Percentiles rank a stretch among this genome's conserved stretches.
Conservation (phyloP, 2,797 vertebrate genomes). For the Sebastes hubbsi region DNA sequence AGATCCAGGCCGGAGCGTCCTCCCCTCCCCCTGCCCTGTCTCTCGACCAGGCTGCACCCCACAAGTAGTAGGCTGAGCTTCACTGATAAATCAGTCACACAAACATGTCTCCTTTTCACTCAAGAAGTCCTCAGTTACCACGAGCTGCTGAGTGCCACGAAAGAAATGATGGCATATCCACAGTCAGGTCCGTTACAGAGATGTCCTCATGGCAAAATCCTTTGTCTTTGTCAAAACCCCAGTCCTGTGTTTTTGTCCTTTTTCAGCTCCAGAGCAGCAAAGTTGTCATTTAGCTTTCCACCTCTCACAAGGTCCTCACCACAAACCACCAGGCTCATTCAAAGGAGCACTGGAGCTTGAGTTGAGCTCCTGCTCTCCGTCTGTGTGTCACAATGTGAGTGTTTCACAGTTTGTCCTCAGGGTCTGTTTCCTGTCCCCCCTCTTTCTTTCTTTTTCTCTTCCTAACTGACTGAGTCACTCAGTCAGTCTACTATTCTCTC, state of each 20-base stretch:
- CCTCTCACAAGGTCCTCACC: slow-evolving; percentile 16
- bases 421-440: slow-evolving; percentile 51
- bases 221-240: slow-evolving; percentile 19
- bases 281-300: slow-evolving; percentile 34
- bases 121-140: slow-evolving; percentile 21
- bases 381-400: slow-evolving; percentile 44
- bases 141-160: slow-evolving; percentile 4
- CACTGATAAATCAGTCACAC: slow-evolving; percentile 56
- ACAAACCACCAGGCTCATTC: slow-evolving; percentile 14
- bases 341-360: not conserved
- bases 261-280: slow-evolving; percentile 19
- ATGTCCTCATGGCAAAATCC: slow-evolving; percentile 16
- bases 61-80: slow-evolving; percentile 36
- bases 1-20: slow-evolving; percentile 56
- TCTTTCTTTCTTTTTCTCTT: not conserved
- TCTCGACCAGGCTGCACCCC: slow-evolving; percentile 29
- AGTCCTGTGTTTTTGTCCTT: slow-evolving; percentile 21
- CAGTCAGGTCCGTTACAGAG: not conserved
- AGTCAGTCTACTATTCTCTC: slow-evolving; percentile 3
- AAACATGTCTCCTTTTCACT: slow-evolving; percentile 13
- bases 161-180: slow-evolving; percentile 30
- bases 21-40: slow-evolving; percentile 73
- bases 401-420: slow-evolving; percentile 36
- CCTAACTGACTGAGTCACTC: slow-evolving; percentile 16
- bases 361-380: slow-evolving; percentile 13